Evolutionary conservation across 1,140 invertebrate species (phyloP).

Genomic region (Platyura marginata): DNA sequence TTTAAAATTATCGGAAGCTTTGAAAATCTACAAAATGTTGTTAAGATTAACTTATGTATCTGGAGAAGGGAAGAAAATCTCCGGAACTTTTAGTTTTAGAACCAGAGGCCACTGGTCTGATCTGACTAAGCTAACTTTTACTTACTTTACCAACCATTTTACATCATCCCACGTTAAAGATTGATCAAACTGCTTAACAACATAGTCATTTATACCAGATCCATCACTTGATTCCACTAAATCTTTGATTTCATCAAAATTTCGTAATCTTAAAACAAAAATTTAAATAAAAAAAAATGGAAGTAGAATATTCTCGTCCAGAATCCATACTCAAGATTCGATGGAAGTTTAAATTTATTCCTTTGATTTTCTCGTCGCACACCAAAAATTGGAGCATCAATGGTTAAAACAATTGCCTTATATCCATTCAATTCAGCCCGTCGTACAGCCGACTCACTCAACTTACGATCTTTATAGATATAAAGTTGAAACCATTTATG

Average conservation of each 20-base stretch:
- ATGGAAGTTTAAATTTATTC: conserved; percentile 70
- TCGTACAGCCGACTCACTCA: conserved; percentile 52
- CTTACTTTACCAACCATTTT: conserved; percentile 57
- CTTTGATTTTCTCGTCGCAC: conserved; percentile 55
- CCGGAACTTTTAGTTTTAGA: no score
- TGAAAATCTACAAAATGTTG: conserved; percentile 36
- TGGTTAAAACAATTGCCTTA: conserved; percentile 74
- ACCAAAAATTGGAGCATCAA: conserved; percentile 79
- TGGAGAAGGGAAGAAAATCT: no score
- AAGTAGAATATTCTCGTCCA: background rate
- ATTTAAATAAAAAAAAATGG: background rate
- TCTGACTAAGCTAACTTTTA: background rate
- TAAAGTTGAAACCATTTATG: conserved; percentile 86
- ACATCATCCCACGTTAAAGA: conserved; percentile 70
- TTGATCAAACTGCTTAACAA: conserved; percentile 54
- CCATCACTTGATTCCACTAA: conserved; percentile 34
- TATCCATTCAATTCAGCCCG: conserved; percentile 73
- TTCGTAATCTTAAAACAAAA: conserved; percentile 39
- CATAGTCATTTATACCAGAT: conserved; percentile 61
- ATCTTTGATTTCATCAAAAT: conserved; percentile 41
- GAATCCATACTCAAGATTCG: conserved; percentile 48
- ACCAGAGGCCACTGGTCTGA: no score
- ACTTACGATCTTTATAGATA: conserved; percentile 45
- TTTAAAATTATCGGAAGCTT: conserved; percentile 73
- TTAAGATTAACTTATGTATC: no score